A percentile compares a stretch with the other conserved stretches of the same genome.
phyloP scores from a whole-genome alignment of 2,888 invertebrate genomes.

The Geophilus truncorum region DNA sequence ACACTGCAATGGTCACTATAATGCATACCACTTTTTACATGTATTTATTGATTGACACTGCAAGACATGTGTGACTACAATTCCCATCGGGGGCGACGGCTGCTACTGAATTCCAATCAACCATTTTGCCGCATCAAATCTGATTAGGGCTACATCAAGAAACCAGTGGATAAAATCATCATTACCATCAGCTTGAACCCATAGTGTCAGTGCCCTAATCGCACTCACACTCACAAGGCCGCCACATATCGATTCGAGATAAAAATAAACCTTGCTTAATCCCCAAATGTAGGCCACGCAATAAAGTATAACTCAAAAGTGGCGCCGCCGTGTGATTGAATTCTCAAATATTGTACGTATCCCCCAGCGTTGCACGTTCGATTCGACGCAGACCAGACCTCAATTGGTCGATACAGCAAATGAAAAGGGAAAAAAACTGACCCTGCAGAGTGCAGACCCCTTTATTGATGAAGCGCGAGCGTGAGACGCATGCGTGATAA shows the following conservation, averaged over 20 bases:
- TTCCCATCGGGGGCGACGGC: too few relatives aligned
- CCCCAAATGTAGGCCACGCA: neutral
- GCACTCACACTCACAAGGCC: too few relatives aligned
- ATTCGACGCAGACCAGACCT: neutral
- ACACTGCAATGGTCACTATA: too few relatives aligned
- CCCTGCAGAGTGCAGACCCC: neutral
- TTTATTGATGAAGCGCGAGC: neutral
- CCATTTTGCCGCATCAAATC: neutral
- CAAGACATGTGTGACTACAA: too few relatives aligned
- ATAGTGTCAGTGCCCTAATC: neutral
- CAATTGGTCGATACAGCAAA: neutral
- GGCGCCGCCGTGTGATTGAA: neutral
- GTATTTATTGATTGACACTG: too few relatives aligned
- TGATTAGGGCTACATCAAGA: too few relatives aligned
- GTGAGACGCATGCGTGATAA: neutral
- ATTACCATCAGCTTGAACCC: too few relatives aligned
- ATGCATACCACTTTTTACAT: too few relatives aligned
- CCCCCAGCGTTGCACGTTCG: neutral
- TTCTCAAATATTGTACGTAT: neutral
- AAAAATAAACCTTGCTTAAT: neutral
- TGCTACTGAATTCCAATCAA: too few relatives aligned
- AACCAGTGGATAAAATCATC: too few relatives aligned
- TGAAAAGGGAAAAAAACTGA: neutral
- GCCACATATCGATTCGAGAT: neutral
- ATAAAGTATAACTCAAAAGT: neutral